A percentile compares a stretch with the other conserved stretches of the same genome.
These are phyloP conservation scores for Hydraecia micacea DNA, from an alignment of 2,888 invertebrate genomes.

Conservation along the genomic window DNA sequence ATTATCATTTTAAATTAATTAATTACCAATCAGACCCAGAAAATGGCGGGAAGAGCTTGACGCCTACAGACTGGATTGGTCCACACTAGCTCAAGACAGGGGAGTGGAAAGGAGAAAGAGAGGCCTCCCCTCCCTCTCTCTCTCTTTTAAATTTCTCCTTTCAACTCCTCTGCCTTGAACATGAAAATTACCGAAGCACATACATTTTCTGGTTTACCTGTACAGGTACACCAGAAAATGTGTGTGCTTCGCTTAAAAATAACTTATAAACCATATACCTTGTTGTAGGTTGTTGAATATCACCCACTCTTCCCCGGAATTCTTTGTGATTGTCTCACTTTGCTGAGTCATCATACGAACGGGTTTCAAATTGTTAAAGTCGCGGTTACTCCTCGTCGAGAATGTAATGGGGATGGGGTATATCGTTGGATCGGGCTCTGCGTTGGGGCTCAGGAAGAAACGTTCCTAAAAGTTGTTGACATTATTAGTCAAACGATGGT, in stretches of 20 bases:
- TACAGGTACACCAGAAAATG: no score
- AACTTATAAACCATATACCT: conserved; percentile 78
- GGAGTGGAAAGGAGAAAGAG: background rate
- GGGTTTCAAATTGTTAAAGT: conserved; percentile 78
- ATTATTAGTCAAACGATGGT: background rate
- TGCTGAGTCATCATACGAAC: conserved; percentile 86
- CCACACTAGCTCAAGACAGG: no score
- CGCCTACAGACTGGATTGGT: no score
- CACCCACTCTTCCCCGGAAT: conserved; percentile 89
- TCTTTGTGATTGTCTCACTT: conserved; percentile 74
- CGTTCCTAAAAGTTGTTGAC: conserved; percentile 82
- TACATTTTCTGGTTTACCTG: background rate
- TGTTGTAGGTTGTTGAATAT: conserved; percentile 92
- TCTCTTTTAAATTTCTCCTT: background rate
- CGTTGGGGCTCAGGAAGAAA: conserved; percentile 87
- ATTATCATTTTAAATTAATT: background rate
- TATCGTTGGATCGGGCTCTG: conserved; percentile 74
- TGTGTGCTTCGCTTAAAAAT: no score
- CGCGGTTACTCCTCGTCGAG: conserved; percentile 77
- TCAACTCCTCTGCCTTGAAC: background rate
- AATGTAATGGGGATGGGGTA: conserved; percentile 88
- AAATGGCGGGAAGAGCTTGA: background rate
- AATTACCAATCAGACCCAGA: background rate
- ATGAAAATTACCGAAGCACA: background rate
- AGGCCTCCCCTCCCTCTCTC: background rate